Conservation (phyloP, 2,888 invertebrate genomes). For the Molorchus minor region DNA sequence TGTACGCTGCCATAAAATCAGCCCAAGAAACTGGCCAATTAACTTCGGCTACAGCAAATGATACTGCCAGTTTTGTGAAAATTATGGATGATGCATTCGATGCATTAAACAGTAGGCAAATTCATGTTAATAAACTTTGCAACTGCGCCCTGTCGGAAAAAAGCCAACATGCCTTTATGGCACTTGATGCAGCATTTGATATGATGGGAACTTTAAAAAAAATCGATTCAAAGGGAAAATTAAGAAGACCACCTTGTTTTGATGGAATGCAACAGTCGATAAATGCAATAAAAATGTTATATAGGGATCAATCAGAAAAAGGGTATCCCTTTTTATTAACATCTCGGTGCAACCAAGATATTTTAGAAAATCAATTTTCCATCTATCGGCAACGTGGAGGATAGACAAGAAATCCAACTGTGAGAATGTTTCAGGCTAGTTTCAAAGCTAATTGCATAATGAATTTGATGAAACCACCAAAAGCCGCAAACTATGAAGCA, state of each 20-base stretch:
- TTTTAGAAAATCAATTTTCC: neutral
- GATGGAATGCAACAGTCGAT: constrained; percentile 23
- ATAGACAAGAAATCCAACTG: neutral
- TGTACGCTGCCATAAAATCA: neutral
- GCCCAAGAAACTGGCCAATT: neutral
- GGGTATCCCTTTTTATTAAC: neutral
- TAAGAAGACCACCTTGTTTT: constrained; percentile 30
- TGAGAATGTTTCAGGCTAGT: neutral
- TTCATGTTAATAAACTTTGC: neutral
- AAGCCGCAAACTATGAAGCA: neutral
- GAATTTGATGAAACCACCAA: neutral
- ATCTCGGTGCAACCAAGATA: neutral
- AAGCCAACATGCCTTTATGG: neutral
- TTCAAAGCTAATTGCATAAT: neutral
- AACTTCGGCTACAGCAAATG: neutral
- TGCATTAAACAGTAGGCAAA: neutral
- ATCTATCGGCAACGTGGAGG: neutral
- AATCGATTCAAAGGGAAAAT: neutral
- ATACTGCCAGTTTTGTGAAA: constrained; percentile 1
- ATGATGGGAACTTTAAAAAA: neutral
- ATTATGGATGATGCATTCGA: too few species aligned
- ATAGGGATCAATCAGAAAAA: neutral
- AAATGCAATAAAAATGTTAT: constrained; percentile 24
- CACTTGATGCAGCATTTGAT: neutral
- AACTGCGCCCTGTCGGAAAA: neutral